Base-by-base conservation (phyloP, 1,140 invertebrate species). In the Lethrus apterus region DNA sequence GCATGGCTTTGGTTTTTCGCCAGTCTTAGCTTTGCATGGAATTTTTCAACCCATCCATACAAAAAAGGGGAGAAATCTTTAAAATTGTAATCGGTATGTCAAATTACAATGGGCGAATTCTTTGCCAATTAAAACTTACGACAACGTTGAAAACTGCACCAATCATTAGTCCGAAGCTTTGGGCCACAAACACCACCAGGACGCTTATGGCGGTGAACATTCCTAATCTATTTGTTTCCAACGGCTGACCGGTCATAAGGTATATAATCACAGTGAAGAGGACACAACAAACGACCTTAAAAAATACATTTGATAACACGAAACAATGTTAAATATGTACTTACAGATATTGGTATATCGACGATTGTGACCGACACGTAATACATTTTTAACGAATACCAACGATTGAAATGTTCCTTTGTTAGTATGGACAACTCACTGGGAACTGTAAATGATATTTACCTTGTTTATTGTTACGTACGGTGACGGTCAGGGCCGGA, bases 341-440 rank as follows among this genome's bases (percentile, higher is more conserved):
- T 74, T 67, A 87, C 77, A 35, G 81, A 79, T 42, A 89, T 72
- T 0, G 86, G 86, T 55, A 88, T 65, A 57, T 89, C 86, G 0
- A 93, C 79, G 23, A 96, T 62, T 0, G 89, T 93, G 36, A 91
- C 81, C 8, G 92, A 86, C 19, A 83, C 72, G 60, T 93, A 97
- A 59, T 92, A 97, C 4, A 89, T 83, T 63, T 92, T 93, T 3
- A 95, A 69, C 7, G 90, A 95, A 71, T 97, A 97, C 93, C 93
- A 97, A 64, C 92, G 79, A 65, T 97, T 97, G 48, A 95, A 88
- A 61, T 96, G 90, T 67, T 97, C 93, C 62, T 93, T 89, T 13
- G 84, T 76, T 55, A 96, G 75, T 45, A 94, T 90, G 4, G 75
- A 80, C 83, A 94, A 91, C 71, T 96, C 92, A 46, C 80, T 78